Percentiles rank a stretch among this genome's conserved stretches.
Conservation (phyloP, 2,797 vertebrate genomes). For the Arrhamphus sclerolepis region DNA sequence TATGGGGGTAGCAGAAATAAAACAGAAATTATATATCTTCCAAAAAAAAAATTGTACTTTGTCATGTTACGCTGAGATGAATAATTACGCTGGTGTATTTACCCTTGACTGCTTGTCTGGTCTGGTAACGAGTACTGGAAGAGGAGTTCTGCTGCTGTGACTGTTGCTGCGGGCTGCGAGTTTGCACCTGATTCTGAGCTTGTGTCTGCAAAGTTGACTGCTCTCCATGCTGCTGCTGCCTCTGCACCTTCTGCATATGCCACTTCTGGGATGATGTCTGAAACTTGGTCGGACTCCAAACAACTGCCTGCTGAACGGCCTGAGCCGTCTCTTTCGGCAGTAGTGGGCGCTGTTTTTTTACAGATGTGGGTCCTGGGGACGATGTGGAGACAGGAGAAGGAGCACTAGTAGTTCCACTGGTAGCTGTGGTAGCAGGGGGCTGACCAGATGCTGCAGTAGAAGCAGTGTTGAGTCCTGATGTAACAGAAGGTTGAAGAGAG, state of each 20-base stretch:
- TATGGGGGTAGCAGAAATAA: conserved; percentile 10
- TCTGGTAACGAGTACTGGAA: conserved; percentile 96
- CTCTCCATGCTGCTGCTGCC: conserved; percentile 84
- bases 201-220: conserved; percentile 48
- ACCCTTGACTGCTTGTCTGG: conserved; percentile 98
- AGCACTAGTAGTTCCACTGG: conserved; percentile 72
- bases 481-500: conserved; percentile 78
- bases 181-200: conserved; percentile 49
- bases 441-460: conserved; percentile 72
- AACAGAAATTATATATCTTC: neutral
- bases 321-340: conserved; percentile 94
- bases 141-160: conserved; percentile 83
- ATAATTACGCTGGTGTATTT: conserved; percentile 25
- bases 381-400: conserved; percentile 56
- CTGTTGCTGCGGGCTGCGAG: conserved; percentile 67
- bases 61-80: neutral
- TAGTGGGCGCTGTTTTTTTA: conserved; percentile 97
- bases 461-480: conserved; percentile 72
- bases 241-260: conserved; percentile 95
- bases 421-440: conserved; percentile 72
- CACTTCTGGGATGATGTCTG: conserved; percentile 97
- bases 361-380: conserved; percentile 57
- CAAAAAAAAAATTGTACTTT: neutral
- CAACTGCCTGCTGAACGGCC: conserved; percentile 88
- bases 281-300: conserved; percentile 95